These are phyloP conservation scores for Oegoconia quadripuncta DNA, from an alignment of 2,888 invertebrate genomes.

Conservation along the genomic window DNA sequence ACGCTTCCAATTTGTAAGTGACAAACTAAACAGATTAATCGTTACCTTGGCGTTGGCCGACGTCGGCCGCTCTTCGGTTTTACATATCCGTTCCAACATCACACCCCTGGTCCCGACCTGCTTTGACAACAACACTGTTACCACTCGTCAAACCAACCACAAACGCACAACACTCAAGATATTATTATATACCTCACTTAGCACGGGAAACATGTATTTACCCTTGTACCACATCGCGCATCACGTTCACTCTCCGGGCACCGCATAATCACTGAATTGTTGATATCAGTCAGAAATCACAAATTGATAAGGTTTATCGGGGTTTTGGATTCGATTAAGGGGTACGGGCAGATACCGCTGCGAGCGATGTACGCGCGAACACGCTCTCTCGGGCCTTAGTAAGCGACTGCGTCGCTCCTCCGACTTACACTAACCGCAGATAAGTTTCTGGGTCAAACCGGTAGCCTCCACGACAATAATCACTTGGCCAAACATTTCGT, in stretches of 20 bases:
- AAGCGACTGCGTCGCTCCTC: slow-evolving; percentile 20
- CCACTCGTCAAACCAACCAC: slow-evolving; percentile 27
- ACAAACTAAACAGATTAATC: neutral
- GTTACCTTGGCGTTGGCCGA: slow-evolving; percentile 52
- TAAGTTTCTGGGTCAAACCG: slow-evolving; percentile 46
- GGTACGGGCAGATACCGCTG: neutral
- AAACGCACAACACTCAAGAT: slow-evolving; percentile 13
- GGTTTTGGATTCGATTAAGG: neutral
- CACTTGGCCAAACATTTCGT: slow-evolving; percentile 37
- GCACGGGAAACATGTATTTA: slow-evolving; percentile 39
- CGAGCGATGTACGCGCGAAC: neutral
- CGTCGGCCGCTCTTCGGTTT: slow-evolving; percentile 42
- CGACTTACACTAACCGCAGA: slow-evolving; percentile 15
- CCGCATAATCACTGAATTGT: slow-evolving; percentile 22
- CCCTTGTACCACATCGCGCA: slow-evolving; percentile 38
- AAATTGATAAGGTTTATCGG: slow-evolving; percentile 17
- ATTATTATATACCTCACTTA: slow-evolving; percentile 34
- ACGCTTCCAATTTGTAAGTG: neutral
- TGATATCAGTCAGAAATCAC: slow-evolving; percentile 18
- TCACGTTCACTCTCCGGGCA: slow-evolving; percentile 12
- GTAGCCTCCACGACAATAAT: slow-evolving; percentile 35
- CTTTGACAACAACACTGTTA: slow-evolving; percentile 27
- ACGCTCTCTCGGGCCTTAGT: neutral
- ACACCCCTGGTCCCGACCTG: slow-evolving; percentile 31
- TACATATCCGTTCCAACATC: slow-evolving; percentile 53